Base-by-base conservation (phyloP, 1,140 invertebrate genomes). In the Lutraria rhynchaena region DNA sequence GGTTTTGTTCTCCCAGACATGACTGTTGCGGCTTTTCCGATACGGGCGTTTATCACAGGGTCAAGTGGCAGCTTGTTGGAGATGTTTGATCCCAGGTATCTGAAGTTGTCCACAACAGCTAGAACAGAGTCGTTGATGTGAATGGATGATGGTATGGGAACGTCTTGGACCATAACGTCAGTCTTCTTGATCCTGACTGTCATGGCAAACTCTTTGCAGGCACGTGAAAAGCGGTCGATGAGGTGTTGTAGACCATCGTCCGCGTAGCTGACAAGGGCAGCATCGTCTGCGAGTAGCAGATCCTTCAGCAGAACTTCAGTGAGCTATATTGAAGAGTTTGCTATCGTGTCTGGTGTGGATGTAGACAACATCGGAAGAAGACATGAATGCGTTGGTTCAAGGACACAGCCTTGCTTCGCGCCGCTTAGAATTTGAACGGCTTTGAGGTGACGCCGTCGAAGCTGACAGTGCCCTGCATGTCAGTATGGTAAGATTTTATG, bases 401-500 rank as follows among this genome's bases (percentile, higher is more conserved):
- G 58, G 4, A 75, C 73, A 22, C 73, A 41, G 29, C 55, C 58
- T 22, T 61, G 57, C 31, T 58, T 74, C 4, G 41, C 73, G 31
- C 37, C 31, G 19, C 55, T 58, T 15, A 4, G 33, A 41, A 61
- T 29, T 27, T 9, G 5, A n/a, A 41, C n/a, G n/a, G n/a, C n/a
- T n/a, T n/a, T n/a, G n/a, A n/a, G n/a, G n/a, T n/a, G n/a, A 29
- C 7, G 73, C 31, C 65, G 24, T 69, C 44, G 24, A 46, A 69
- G 24, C 46, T 24, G 4, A 69, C 65, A 5, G 37, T 49, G 37
- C 65, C 24, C 24, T 69, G 5, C 46, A 69, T 69, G 65, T 69
- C 22, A 5, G 65, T 35, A 80, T 71, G 41, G 49, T 71, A 5
- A 80, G 77, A n/a, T n/a, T n/a, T n/a, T n/a, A n/a, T n/a, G n/a